Conservation (phyloP, 2,113 vertebrate species). For the Grantiella picta region DNA sequence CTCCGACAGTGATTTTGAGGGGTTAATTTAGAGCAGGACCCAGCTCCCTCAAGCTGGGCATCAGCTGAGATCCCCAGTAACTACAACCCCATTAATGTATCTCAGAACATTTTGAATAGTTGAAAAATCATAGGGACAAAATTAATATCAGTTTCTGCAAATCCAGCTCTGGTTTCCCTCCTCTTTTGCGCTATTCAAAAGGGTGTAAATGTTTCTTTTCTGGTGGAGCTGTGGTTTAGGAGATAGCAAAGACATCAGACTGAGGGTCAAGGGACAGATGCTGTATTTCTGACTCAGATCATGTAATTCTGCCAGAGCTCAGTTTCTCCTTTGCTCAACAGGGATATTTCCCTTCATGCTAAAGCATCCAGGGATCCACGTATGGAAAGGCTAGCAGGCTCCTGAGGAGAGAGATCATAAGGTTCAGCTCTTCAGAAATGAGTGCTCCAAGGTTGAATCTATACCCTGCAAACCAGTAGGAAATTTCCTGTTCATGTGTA, state of each 20-base stretch:
- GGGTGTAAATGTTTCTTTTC: background rate
- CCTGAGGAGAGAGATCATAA: background rate
- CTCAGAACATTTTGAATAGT: background rate
- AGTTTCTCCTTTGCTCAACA: background rate
- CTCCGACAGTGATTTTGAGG: background rate
- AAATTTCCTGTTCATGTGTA: background rate
- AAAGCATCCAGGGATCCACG: background rate
- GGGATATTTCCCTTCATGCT: background rate
- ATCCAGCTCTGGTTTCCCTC: background rate
- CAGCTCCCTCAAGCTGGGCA: background rate
- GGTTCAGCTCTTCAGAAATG: background rate
- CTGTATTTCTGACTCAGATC: background rate
- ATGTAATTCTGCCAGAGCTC: background rate
- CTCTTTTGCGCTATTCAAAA: background rate
- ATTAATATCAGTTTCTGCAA: background rate
- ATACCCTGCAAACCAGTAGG: background rate
- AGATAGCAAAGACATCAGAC: background rate
- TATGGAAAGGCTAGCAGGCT: background rate
- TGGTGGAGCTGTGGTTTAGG: background rate
- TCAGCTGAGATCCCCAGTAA: background rate
- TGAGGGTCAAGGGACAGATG: background rate
- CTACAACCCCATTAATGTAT: background rate
- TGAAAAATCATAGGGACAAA: conserved; percentile 2
- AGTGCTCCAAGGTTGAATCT: background rate
- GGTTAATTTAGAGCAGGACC: background rate